A percentile compares a stretch with the other conserved stretches of the same genome.
These are phyloP conservation scores for Phorcus lineatus DNA, from an alignment of 2,888 invertebrate species.

Conservation along the genomic window DNA sequence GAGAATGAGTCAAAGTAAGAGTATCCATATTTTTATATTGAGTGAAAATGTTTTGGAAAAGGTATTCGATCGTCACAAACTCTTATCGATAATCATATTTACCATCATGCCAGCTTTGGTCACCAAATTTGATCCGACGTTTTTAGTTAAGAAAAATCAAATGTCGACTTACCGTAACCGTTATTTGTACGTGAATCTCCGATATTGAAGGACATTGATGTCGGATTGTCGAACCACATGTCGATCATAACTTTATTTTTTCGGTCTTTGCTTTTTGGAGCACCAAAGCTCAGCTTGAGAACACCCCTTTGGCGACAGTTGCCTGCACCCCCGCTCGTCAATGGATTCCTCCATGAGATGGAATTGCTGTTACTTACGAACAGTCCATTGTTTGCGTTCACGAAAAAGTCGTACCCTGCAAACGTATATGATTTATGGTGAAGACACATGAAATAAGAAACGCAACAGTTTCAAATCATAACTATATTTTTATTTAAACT, in stretches of 20 bases:
- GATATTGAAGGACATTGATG: background rate
- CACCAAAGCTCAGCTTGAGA: constrained; percentile 10
- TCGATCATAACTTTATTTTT: constrained; percentile 22
- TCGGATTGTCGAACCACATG: constrained; percentile 23
- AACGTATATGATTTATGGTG: no score
- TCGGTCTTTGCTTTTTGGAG: background rate
- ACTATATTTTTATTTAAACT: no score
- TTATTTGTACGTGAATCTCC: background rate
- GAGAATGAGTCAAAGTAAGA: no score
- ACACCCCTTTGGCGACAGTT: background rate
- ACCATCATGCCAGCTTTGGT: no score
- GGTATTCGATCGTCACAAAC: no score
- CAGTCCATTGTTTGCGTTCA: background rate
- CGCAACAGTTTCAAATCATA: no score
- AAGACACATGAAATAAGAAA: no score
- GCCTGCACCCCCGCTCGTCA: background rate
- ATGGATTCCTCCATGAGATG: background rate
- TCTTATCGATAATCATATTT: no score
- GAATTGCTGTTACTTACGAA: background rate
- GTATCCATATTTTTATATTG: no score
- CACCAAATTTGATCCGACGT: no score
- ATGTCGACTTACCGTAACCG: background rate
- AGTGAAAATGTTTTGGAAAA: no score
- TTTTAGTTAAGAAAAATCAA: no score
- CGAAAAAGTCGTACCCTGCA: background rate